phyloP scores from a whole-genome alignment of 2,888 invertebrate genomes.

The Acleris sparsana region DNA sequence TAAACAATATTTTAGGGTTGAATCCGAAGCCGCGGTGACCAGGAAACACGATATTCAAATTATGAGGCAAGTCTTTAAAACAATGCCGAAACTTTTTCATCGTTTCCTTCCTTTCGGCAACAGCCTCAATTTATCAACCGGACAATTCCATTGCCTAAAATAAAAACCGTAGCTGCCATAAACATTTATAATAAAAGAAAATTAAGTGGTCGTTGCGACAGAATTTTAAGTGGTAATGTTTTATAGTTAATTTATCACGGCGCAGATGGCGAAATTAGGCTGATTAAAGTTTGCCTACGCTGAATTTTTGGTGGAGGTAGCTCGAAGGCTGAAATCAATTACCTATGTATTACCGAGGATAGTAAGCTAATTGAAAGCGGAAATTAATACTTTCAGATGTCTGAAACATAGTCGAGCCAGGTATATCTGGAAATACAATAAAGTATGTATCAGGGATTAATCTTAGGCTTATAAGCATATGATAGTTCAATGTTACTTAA shows the following conservation, averaged over 20 bases:
- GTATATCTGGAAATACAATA: too few species aligned
- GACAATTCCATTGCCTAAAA: constrained; percentile 46
- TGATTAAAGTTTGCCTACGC: constrained; percentile 13
- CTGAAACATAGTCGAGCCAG: constrained; percentile 3
- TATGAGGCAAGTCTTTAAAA: constrained; percentile 65
- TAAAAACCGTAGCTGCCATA: constrained; percentile 39
- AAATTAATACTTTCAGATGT: constrained; percentile 22
- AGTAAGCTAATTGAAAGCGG: neutral
- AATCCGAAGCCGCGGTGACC: constrained; percentile 47
- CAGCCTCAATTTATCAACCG: constrained; percentile 61
- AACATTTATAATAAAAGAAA: constrained; percentile 40
- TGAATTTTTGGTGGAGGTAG: neutral
- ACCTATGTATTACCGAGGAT: constrained; percentile 8
- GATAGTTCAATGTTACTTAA: too few species aligned
- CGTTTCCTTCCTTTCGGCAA: constrained; percentile 56
- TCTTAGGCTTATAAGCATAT: too few species aligned
- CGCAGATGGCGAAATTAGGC: constrained; percentile 11
- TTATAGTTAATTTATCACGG: constrained; percentile 25
- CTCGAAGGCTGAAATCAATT: constrained; percentile 17
- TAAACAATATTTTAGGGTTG: constrained; percentile 63
- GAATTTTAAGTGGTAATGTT: constrained; percentile 31
- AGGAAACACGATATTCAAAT: constrained; percentile 66
- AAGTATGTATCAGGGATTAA: too few species aligned
- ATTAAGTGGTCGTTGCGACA: constrained; percentile 32
- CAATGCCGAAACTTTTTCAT: constrained; percentile 65